A percentile compares a stretch with the other conserved stretches of the same genome.
Conservation (phyloP, 2,797 vertebrate species). For the Jordanella pulchra region DNA sequence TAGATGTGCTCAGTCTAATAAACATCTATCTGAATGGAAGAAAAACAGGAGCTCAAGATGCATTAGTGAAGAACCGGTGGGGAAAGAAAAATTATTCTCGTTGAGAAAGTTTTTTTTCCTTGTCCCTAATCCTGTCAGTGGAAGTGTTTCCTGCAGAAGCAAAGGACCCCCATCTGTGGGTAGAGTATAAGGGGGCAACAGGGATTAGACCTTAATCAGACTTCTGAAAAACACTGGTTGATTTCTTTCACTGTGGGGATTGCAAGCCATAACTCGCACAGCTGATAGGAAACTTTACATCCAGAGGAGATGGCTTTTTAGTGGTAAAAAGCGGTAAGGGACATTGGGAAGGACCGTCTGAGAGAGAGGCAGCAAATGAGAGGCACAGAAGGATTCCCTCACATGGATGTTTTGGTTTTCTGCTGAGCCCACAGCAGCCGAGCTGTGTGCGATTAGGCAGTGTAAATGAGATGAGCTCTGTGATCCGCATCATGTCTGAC, state of each 20-base stretch:
- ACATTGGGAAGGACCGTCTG: constrained; percentile 10
- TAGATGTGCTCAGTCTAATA: constrained; percentile 33
- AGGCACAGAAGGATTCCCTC: constrained; percentile 43
- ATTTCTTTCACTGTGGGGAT: constrained; percentile 65
- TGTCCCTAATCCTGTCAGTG: constrained; percentile 42
- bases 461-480: constrained; percentile 48
- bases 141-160: constrained; percentile 56
- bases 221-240: constrained; percentile 57
- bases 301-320: constrained; percentile 23
- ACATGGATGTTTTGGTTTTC: constrained; percentile 56
- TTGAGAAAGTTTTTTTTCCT: constrained; percentile 43
- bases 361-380: constrained; percentile 15
- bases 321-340: constrained; percentile 11
- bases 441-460: constrained; percentile 35
- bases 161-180: constrained; percentile 56
- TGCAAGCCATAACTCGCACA: constrained; percentile 57
- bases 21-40: constrained; percentile 20
- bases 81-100: constrained; percentile 11
- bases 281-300: constrained; percentile 70
- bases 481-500: constrained; percentile 42
- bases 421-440: constrained; percentile 32
- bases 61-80: constrained; percentile 30
- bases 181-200: constrained; percentile 24
- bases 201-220: constrained; percentile 50
- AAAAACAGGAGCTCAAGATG: constrained; percentile 8